These are phyloP conservation scores for Brachyistius frenatus DNA, from an alignment of 2,113 vertebrate genomes.

Conservation along the genomic window DNA sequence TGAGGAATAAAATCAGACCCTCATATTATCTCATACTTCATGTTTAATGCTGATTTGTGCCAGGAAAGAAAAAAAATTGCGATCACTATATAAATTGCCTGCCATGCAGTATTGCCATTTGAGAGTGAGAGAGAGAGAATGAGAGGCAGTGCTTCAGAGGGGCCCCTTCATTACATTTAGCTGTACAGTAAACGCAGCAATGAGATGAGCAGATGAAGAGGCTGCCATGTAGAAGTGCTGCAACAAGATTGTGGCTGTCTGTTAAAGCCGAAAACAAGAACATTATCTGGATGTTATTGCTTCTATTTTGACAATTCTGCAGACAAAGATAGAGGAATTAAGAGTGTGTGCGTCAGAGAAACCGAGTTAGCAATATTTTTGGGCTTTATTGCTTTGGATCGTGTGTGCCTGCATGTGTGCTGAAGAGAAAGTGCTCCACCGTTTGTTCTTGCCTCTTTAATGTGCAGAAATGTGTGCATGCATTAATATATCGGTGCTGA, in stretches of 20 bases:
- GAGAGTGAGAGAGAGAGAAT: background rate
- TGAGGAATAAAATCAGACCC: background rate
- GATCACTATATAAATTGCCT: background rate
- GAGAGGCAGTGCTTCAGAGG: constrained; percentile 7
- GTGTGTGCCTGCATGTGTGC: background rate
- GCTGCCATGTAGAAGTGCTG: background rate
- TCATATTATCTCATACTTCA: constrained; percentile 17
- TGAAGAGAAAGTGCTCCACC: background rate
- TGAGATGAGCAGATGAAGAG: constrained; percentile 22
- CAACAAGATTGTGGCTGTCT: constrained; percentile 5
- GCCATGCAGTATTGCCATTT: constrained; percentile 4
- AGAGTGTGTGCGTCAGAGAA: background rate
- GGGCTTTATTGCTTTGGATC: constrained; percentile 11
- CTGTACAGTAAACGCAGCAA: constrained; percentile 13
- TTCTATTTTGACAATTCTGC: constrained; percentile 26
- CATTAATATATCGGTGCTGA: constrained; percentile 6
- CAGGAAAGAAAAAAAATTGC: constrained; percentile 2
- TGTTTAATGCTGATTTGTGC: constrained; percentile 7
- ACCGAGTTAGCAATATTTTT: constrained; percentile 4
- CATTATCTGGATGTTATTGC: constrained; percentile 21
- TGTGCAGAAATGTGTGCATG: background rate
- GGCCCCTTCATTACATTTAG: constrained; percentile 27
- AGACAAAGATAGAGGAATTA: constrained; percentile 1
- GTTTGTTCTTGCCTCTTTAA: background rate
- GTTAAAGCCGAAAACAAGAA: constrained; percentile 3